A percentile compares a stretch with the other conserved stretches of the same genome.
Conservation (phyloP, 2,113 vertebrate species). For the Paralichthys olivaceus region DNA sequence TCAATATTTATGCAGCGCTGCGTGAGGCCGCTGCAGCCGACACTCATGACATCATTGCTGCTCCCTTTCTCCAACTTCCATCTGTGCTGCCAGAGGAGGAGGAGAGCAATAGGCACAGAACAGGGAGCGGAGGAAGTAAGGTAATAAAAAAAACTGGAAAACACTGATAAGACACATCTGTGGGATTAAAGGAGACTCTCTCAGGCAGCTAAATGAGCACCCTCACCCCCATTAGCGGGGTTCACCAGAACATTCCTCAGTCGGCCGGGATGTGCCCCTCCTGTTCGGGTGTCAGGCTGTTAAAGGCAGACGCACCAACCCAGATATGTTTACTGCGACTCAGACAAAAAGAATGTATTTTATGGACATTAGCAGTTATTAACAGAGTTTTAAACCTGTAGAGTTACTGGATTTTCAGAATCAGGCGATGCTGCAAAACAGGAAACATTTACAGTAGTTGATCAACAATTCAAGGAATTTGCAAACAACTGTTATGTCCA, state of each 20-base stretch:
- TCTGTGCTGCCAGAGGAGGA: slow-evolving; percentile 21
- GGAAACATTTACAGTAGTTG: too few species aligned
- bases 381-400: background rate
- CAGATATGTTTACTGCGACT: slow-evolving; percentile 8
- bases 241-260: slow-evolving; percentile 53
- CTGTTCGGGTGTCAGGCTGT: slow-evolving; percentile 34
- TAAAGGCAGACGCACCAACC: slow-evolving; percentile 36
- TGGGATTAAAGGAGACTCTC: slow-evolving; percentile 56
- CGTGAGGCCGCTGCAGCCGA: background rate
- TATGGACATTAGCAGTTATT: background rate
- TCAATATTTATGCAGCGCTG: background rate
- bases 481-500: too few species aligned
- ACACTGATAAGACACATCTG: slow-evolving; percentile 67
- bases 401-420: background rate
- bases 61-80: slow-evolving; percentile 21
- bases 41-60: background rate
- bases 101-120: slow-evolving; percentile 9
- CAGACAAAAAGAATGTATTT: background rate
- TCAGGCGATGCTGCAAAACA: too few species aligned
- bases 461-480: too few species aligned
- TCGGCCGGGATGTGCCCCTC: slow-evolving; percentile 2
- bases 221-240: slow-evolving; percentile 61
- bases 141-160: slow-evolving; percentile 60
- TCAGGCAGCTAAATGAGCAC: slow-evolving; percentile 58
- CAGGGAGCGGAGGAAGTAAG: slow-evolving; percentile 36